Percentiles rank a stretch among this genome's conserved stretches.
These are phyloP conservation scores for Alauda arvensis DNA, from an alignment of 2,797 vertebrate genomes.

Conservation along the genomic window DNA sequence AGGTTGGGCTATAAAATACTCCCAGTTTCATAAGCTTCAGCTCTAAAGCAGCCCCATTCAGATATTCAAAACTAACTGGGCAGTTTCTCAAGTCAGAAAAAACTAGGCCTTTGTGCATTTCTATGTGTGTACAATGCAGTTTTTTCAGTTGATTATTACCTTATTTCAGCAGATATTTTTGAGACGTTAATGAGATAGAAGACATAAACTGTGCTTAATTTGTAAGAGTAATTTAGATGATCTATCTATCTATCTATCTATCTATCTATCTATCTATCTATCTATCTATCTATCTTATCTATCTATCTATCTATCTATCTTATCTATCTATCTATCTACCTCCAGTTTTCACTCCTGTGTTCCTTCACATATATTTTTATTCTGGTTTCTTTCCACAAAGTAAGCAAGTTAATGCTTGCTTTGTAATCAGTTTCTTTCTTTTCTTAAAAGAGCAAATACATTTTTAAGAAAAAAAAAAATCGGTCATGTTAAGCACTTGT, in stretches of 20 bases:
- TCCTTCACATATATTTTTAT: neutral
- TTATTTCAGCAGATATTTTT: neutral
- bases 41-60: neutral
- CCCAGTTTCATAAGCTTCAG: neutral
- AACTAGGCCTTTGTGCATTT: neutral
- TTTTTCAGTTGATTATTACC: neutral
- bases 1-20: neutral
- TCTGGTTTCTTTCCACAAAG: neutral
- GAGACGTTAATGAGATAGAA: neutral
- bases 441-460: neutral
- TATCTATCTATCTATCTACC: accelerated
- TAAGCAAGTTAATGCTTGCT: neutral
- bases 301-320: accelerated
- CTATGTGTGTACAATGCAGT: neutral
- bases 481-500: neutral
- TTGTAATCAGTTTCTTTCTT: neutral
- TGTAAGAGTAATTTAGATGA: neutral
- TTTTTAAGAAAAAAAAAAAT: neutral
- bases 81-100: neutral
- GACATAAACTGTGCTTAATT: neutral
- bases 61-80: neutral
- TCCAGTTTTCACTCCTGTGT: neutral
- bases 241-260: accelerated
- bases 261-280: accelerated
- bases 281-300: neutral